Evolutionary conservation across 1,140 invertebrate species (phyloP).

Genomic region (Kradibia gibbosae): DNA sequence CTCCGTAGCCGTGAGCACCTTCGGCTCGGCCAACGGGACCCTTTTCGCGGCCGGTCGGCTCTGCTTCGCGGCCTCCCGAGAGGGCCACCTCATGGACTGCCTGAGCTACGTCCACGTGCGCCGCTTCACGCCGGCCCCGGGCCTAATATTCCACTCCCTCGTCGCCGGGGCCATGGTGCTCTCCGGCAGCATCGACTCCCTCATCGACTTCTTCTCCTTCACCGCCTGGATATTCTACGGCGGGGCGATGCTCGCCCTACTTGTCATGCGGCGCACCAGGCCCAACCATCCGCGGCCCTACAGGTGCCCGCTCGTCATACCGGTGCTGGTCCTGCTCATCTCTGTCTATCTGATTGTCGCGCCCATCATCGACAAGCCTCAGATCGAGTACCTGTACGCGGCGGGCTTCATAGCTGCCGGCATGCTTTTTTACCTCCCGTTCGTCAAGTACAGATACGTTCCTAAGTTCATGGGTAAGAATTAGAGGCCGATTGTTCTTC

Average conservation of each 20-base stretch:
- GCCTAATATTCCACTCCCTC: constrained; percentile 89
- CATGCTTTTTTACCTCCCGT: constrained; percentile 92
- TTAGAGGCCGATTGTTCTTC: not conserved
- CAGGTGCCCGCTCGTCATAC: constrained; percentile 93
- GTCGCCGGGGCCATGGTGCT: constrained; percentile 85
- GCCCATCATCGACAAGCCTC: constrained; percentile 92
- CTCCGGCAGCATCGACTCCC: constrained; percentile 89
- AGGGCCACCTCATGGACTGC: constrained; percentile 94
- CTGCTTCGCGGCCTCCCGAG: constrained; percentile 94
- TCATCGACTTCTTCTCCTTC: constrained; percentile 97
- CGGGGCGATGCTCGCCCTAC: constrained; percentile 88
- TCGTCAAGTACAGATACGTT: constrained; percentile 89
- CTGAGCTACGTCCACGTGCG: constrained; percentile 94
- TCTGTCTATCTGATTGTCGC: constrained; percentile 93
- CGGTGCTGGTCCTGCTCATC: constrained; percentile 88
- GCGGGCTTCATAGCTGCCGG: constrained; percentile 90
- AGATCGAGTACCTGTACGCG: constrained; percentile 93
- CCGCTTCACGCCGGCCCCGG: constrained; percentile 93
- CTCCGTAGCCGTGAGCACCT: constrained; percentile 96
- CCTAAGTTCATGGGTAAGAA: constrained; percentile 88
- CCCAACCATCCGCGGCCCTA: constrained; percentile 90
- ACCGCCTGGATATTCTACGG: constrained; percentile 97
- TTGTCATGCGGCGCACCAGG: constrained; percentile 90
- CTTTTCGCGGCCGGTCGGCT: constrained; percentile 92
- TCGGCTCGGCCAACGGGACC: constrained; percentile 97